Percentiles rank a stretch among this genome's conserved stretches.
Evolutionary conservation across 1,140 invertebrate genomes (phyloP).

Genomic region (Tetragnatha versicolor): DNA sequence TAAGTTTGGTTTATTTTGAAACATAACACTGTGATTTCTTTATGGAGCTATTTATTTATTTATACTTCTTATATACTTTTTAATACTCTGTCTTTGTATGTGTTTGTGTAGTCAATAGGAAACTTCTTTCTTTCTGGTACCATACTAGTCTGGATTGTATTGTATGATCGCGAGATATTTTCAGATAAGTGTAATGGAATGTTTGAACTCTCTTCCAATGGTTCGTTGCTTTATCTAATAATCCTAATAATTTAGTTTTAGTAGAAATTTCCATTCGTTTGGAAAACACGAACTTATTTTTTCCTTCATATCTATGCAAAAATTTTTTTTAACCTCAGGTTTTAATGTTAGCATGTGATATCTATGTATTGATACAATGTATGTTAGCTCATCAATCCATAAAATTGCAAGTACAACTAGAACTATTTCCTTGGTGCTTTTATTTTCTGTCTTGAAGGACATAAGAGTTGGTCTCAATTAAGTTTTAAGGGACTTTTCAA

Average conservation of each 20-base stretch:
- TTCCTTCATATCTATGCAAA: constrained; percentile 18
- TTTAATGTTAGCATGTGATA: constrained; percentile 4
- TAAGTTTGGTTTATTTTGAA: constrained; percentile 2
- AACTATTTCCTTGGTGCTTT: constrained; percentile 30
- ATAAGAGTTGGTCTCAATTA: too few species aligned
- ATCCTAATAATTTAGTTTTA: not conserved
- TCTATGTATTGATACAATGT: not conserved
- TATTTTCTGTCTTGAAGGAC: constrained; percentile 32
- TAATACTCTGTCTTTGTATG: not conserved
- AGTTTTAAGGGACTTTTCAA: constrained; percentile 1
- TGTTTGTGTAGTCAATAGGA: constrained; percentile 3
- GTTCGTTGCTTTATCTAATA: too few species aligned
- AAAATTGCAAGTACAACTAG: not conserved
- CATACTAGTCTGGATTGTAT: constrained; percentile 24
- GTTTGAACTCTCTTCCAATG: constrained; percentile 9
- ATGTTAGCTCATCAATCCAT: not conserved
- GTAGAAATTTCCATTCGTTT: not conserved
- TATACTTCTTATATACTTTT: not conserved
- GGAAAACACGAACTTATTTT: not conserved
- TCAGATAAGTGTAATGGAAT: constrained; percentile 18
- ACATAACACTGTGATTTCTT: constrained; percentile 29
- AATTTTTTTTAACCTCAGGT: not conserved
- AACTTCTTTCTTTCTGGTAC: constrained; percentile 9
- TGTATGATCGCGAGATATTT: not conserved
- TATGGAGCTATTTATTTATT: constrained; percentile 26